phyloP scores from a whole-genome alignment of 1,140 invertebrate species.

The Chelonus insularis region DNA sequence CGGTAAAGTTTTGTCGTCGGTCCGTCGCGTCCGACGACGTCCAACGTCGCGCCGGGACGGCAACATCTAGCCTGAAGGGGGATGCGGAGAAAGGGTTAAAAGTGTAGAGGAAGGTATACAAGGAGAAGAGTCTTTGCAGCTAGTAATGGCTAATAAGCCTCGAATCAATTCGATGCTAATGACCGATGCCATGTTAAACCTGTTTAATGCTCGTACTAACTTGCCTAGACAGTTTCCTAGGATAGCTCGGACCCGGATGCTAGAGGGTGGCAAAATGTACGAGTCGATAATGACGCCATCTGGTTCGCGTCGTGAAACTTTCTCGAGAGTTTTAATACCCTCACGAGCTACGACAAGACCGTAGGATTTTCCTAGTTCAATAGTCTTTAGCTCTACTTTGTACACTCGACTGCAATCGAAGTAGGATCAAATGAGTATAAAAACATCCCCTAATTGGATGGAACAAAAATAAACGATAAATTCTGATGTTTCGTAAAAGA shows the following conservation, averaged over 20 bases:
- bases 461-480: no score
- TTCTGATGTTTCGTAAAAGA: no score
- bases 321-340: slow-evolving; percentile 44
- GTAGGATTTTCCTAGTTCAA: slow-evolving; percentile 10
- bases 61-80: slow-evolving; percentile 14
- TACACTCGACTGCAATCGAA: background rate
- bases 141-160: slow-evolving; percentile 55
- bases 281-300: slow-evolving; percentile 46
- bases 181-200: slow-evolving; percentile 40
- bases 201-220: background rate
- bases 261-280: slow-evolving; percentile 14
- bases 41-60: slow-evolving; percentile 19
- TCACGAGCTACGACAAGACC: slow-evolving; percentile 25
- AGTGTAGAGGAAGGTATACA: slow-evolving; percentile 20
- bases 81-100: slow-evolving; percentile 21
- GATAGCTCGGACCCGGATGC: background rate
- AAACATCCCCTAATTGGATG: no score
- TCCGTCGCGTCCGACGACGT: slow-evolving; percentile 30
- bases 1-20: slow-evolving; percentile 30
- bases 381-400: background rate
- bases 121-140: slow-evolving; percentile 35
- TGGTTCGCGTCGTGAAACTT: slow-evolving; percentile 43
- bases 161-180: slow-evolving; percentile 55
- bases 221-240: background rate
- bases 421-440: no score